A percentile compares a stretch with the other conserved stretches of the same genome.
These are phyloP conservation scores for Dermatemys mawii DNA, from an alignment of 2,113 vertebrate species.

Conservation along the genomic window DNA sequence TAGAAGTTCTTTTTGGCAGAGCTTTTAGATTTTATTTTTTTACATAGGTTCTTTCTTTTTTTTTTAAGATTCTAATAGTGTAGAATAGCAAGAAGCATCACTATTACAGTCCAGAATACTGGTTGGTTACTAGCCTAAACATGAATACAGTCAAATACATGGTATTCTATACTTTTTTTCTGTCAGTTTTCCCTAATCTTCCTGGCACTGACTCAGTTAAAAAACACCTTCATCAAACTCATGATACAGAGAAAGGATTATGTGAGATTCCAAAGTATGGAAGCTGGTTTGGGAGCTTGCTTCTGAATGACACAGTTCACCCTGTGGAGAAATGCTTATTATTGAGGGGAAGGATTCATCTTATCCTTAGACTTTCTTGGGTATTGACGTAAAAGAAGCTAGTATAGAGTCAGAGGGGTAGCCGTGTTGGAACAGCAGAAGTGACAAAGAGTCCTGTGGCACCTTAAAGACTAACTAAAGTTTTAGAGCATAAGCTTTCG, in stretches of 20 bases:
- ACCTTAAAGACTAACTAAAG: too few relatives aligned
- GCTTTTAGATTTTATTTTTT: background rate
- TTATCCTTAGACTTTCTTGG: background rate
- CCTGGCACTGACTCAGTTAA: conserved; percentile 1
- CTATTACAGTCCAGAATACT: background rate
- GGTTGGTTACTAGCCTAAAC: background rate
- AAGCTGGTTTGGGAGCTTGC: background rate
- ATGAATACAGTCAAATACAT: background rate
- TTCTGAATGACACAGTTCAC: background rate
- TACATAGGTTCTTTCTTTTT: background rate
- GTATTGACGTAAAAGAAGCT: background rate
- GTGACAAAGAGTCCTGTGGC: too few relatives aligned
- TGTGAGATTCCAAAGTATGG: background rate
- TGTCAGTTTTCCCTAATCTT: conserved; percentile 14
- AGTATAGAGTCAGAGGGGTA: too few relatives aligned
- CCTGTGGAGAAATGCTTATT: background rate
- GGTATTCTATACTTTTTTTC: background rate
- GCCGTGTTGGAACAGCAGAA: too few relatives aligned
- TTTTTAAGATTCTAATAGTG: background rate
- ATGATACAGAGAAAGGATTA: accelerated
- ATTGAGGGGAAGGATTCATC: background rate
- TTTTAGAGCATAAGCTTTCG: too few relatives aligned
- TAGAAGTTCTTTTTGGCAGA: background rate
- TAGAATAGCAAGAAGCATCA: background rate
- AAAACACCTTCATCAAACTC: background rate